phyloP scores from a whole-genome alignment of 2,113 vertebrate genomes.

The Chiloscyllium plagiosum region DNA sequence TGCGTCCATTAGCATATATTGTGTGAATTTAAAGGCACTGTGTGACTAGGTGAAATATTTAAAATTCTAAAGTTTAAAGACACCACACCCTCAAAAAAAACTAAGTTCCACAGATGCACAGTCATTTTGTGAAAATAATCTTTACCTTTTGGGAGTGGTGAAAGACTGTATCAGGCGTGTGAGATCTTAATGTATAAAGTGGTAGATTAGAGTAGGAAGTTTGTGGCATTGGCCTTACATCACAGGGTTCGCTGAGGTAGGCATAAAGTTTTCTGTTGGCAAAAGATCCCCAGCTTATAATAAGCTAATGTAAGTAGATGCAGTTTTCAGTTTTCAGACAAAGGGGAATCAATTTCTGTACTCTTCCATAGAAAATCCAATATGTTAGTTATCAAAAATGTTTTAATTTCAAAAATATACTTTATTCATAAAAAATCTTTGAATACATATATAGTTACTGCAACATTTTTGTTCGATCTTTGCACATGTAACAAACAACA shows the following conservation, averaged over 20 bases:
- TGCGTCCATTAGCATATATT: background rate
- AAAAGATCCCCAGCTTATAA: background rate
- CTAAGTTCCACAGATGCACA: background rate
- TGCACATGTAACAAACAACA: too few species aligned
- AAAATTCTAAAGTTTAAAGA: background rate
- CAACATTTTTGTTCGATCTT: too few species aligned
- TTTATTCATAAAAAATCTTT: too few species aligned
- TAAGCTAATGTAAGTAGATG: background rate
- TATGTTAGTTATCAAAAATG: background rate
- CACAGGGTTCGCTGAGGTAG: too few species aligned
- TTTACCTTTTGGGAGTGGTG: slow-evolving; percentile 4
- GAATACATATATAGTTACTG: too few species aligned
- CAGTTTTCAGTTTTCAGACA: background rate
- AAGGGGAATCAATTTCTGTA: background rate
- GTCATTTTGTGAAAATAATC: background rate
- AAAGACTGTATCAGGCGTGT: background rate
- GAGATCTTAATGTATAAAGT: background rate
- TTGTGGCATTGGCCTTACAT: background rate
- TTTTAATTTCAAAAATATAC: too few species aligned
- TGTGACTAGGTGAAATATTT: background rate
- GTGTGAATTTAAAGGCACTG: background rate
- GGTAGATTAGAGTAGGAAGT: background rate
- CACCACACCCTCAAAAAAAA: slow-evolving; percentile 34
- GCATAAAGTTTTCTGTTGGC: background rate
- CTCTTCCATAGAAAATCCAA: background rate